Evolutionary conservation across 2,113 vertebrate genomes (phyloP).

Genomic region (Sialia sialis): DNA sequence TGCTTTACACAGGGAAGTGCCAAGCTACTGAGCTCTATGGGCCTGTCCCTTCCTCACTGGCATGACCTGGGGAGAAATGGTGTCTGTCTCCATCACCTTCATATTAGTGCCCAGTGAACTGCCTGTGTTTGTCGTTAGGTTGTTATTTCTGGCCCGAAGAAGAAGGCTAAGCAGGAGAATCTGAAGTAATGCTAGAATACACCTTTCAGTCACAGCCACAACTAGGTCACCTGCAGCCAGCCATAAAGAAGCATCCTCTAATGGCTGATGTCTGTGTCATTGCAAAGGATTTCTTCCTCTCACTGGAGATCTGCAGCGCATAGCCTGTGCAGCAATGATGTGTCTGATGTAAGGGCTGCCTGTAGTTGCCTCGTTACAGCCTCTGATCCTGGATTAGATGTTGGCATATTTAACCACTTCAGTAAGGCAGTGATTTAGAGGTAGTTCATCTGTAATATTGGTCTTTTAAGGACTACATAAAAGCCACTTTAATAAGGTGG

Average conservation of each 20-base stretch:
- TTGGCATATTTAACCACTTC: neutral
- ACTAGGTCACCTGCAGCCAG: neutral
- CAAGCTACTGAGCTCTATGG: neutral
- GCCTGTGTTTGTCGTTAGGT: neutral
- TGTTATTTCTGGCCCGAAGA: neutral
- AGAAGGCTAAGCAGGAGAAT: neutral
- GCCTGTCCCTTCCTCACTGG: neutral
- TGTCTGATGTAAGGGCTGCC: neutral
- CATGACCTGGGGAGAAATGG: neutral
- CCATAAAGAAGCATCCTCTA: neutral
- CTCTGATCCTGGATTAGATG: neutral
- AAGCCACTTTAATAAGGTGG: neutral
- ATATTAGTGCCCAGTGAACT: neutral
- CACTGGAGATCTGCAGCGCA: neutral
- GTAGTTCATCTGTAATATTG: neutral
- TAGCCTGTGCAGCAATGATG: neutral
- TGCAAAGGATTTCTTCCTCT: neutral
- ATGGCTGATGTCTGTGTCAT: neutral
- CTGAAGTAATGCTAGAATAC: neutral
- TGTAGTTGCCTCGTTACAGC: fast-evolving
- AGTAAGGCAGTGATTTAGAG: neutral
- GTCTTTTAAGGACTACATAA: neutral
- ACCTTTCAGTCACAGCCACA: neutral
- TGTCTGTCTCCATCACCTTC: neutral
- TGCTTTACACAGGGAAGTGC: neutral